Percentiles rank a stretch among this genome's conserved stretches.
These are phyloP conservation scores for Meta bourneti DNA, from an alignment of 2,888 invertebrate genomes.

Conservation along the genomic window DNA sequence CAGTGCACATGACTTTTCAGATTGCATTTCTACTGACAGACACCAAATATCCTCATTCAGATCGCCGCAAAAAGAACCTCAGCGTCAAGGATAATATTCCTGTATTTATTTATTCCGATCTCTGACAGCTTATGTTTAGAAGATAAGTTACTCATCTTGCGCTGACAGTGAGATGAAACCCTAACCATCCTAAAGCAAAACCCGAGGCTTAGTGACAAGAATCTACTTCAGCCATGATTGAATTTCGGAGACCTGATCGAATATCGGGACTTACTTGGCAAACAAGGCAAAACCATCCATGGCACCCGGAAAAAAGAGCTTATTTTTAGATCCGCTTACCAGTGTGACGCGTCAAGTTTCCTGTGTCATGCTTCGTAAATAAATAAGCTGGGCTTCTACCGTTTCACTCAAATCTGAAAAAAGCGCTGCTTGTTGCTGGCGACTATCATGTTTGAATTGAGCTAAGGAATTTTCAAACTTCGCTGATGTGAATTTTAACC, in stretches of 20 bases:
- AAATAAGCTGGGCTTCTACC: too few relatives aligned
- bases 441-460: too few relatives aligned
- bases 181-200: neutral
- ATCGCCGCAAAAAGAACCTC: neutral
- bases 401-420: too few relatives aligned
- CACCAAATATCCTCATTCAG: too few relatives aligned
- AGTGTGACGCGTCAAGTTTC: too few relatives aligned
- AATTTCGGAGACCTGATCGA: constrained; percentile 19
- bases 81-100: neutral
- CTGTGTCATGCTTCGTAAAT: too few relatives aligned
- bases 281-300: neutral
- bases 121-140: neutral
- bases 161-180: neutral
- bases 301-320: neutral
- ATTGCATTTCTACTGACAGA: too few relatives aligned
- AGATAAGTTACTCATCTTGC: neutral
- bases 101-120: neutral
- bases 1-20: too few relatives aligned
- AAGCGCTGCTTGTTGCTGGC: too few relatives aligned
- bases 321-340: neutral
- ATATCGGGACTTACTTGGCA: neutral
- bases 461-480: too few relatives aligned
- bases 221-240: constrained; percentile 15
- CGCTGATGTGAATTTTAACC: too few relatives aligned
- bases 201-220: neutral